phyloP scores from a whole-genome alignment of 1,140 invertebrate genomes.

The Brachionus manjavacas region DNA sequence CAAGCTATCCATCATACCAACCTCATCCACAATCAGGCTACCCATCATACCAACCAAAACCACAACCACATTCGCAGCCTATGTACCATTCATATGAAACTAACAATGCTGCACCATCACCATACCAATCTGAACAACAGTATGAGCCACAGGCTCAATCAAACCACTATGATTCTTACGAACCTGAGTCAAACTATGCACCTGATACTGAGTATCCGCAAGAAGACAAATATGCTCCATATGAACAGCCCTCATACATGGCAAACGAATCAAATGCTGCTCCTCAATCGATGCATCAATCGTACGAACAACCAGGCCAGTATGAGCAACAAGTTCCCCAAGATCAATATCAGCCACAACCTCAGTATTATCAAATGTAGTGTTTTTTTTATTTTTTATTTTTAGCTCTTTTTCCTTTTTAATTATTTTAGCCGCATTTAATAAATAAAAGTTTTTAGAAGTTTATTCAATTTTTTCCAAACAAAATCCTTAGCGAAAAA shows the following conservation, averaged over 20 bases:
- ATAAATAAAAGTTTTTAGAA: not conserved
- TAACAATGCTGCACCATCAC: not conserved
- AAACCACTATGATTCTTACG: not conserved
- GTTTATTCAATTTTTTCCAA: not conserved
- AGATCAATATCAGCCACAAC: not conserved
- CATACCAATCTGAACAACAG: not conserved
- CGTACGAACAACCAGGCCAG: not conserved
- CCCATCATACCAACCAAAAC: too few species aligned
- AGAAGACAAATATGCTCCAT: not conserved
- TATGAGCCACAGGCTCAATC: not conserved
- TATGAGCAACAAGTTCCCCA: conserved; percentile 6
- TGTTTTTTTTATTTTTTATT: not conserved
- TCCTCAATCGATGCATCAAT: not conserved
- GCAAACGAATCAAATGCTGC: not conserved
- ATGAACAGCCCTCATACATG: not conserved
- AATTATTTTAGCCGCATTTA: not conserved
- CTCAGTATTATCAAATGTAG: not conserved
- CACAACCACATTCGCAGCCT: too few species aligned
- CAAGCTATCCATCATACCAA: too few species aligned
- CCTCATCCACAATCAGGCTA: too few species aligned
- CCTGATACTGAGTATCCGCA: not conserved
- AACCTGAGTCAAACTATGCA: not conserved
- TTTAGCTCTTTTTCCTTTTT: not conserved
- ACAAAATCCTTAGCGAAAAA: not conserved
- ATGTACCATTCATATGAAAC: not conserved